phyloP scores from a whole-genome alignment of 23 tunicate species.

The Pegea sp. region DNA sequence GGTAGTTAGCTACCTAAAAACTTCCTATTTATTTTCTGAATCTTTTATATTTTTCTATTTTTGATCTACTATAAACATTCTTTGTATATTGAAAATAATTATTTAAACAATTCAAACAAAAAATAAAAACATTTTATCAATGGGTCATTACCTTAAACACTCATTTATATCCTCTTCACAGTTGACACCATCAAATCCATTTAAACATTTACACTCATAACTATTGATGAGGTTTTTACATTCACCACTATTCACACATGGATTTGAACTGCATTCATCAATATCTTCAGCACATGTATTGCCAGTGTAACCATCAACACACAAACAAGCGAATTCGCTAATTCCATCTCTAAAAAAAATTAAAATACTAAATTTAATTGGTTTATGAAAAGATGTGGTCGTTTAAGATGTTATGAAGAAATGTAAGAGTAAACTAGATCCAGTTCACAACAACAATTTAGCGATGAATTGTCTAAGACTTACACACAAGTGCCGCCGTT shows the following conservation, averaged over 20 bases:
- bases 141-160: background rate
- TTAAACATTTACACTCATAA: background rate
- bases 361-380: background rate
- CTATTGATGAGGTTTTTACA: background rate
- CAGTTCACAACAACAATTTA: too few species aligned
- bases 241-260: background rate
- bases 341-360: background rate
- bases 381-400: background rate
- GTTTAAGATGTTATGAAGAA: background rate
- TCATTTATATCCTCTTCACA: constrained; percentile 12
- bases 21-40: too few species aligned
- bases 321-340: background rate
- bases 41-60: too few species aligned
- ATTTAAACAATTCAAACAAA: too few species aligned
- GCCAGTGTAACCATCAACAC: background rate
- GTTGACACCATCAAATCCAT: constrained; percentile 6
- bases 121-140: too few species aligned
- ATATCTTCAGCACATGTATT: constrained; percentile 2
- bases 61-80: too few species aligned
- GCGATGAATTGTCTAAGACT: background rate
- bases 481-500: background rate
- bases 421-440: background rate
- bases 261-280: constrained; percentile 10
- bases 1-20: too few species aligned
- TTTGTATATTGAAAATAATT: too few species aligned